phyloP scores from a whole-genome alignment of 2,113 vertebrate genomes.

The Protobothrops mucrosquamatus region DNA sequence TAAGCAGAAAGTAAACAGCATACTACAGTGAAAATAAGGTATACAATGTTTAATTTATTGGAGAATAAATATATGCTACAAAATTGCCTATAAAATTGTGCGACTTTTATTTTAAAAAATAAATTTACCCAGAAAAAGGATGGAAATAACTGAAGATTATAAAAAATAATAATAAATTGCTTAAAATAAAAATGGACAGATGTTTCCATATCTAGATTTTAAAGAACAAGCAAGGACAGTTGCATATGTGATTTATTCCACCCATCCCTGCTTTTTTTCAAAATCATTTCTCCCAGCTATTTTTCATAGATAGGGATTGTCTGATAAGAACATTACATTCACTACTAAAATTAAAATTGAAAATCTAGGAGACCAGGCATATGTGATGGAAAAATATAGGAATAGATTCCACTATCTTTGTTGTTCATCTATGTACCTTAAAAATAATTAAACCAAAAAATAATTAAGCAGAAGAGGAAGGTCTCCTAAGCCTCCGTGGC shows the following conservation, averaged over 20 bases:
- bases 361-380: not conserved
- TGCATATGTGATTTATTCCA: not conserved
- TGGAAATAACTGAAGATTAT: not conserved
- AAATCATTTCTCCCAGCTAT: not conserved
- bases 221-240: not conserved
- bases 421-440: not conserved
- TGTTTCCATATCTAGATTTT: not conserved
- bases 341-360: not conserved
- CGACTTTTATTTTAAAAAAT: not conserved
- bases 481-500: not conserved
- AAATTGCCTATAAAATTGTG: not conserved
- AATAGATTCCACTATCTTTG: not conserved
- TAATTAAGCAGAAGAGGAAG: not conserved
- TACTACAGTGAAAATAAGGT: not conserved
- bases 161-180: not conserved
- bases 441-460: not conserved
- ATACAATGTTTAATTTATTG: not conserved
- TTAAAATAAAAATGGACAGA: not conserved
- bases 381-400: not conserved
- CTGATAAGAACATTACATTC: not conserved
- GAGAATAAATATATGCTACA: not conserved
- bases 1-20: not conserved
- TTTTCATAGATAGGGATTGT: not conserved
- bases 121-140: not conserved
- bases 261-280: not conserved